Base-by-base conservation (phyloP, 2,888 invertebrate species). In the Digitonthophagus gazella region DNA sequence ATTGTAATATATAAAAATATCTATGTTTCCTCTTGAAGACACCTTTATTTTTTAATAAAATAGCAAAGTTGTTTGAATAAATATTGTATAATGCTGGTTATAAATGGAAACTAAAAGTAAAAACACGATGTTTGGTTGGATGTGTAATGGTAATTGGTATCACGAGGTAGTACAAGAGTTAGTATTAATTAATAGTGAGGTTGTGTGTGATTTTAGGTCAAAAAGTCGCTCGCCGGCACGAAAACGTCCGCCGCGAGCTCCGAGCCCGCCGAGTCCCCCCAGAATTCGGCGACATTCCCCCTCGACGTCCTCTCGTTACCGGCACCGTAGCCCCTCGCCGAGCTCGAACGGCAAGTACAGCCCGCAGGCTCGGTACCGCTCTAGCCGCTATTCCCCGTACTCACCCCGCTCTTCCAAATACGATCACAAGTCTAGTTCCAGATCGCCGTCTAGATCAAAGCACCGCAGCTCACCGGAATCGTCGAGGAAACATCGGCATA, bases 401-500 rank as follows among this genome's bases (percentile, higher is more conserved):
- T 75, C 78, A 3, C 75, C 77, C 11, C 74, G 78, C 64, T 74
- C 75, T 55, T 76, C 78, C 15, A 81, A 81, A 74, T 77, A 79
- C 63, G 77, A 78, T 55, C 78, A 67, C 66, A 70, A 70, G 67
- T 70, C 70, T 22, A 61, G 61, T 22, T 70, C 70, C 20, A 67
- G 70, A 56, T 70, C 70, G 18, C 70, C 70, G 8, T 68, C 68
- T 18, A 65, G 70, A 16, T 67, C 67, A 15, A 67, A 65, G n/a
- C 70, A 70, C 44, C 65, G 70, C 15, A 67, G 67, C 20, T 82
- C 84, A 2, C 84, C 85, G 20, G 85, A 85, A 28, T 80, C 82
- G 18, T 81, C 85, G 19, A 82, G 84, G 67, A 86, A 86, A 77
- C 86, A 86, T 75, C 81, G 85, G 72, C 86, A 86, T 74, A 86